A percentile compares a stretch with the other conserved stretches of the same genome.
These are phyloP conservation scores for Sebastes kiyomatsui DNA, from an alignment of 2,797 vertebrate genomes.

Conservation along the genomic window DNA sequence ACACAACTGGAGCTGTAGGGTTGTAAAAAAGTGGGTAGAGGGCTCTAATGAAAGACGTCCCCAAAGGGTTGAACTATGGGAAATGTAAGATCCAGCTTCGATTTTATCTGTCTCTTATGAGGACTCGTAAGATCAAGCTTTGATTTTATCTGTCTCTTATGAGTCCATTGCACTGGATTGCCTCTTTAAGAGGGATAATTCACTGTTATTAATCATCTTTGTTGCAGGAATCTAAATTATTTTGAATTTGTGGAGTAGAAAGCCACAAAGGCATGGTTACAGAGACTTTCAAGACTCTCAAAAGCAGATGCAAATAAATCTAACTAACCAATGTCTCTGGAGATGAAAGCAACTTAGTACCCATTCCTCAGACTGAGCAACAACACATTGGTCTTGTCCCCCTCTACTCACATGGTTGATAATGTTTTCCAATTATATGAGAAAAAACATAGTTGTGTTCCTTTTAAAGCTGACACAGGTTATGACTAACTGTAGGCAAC, in stretches of 20 bases:
- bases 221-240: background rate
- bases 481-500: background rate
- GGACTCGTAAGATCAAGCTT: background rate
- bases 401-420: background rate
- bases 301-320: constrained; percentile 6
- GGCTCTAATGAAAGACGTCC: background rate
- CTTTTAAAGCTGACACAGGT: background rate
- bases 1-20: background rate
- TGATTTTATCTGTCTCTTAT: background rate
- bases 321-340: background rate
- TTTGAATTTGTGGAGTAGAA: background rate
- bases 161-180: background rate
- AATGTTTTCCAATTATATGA: background rate
- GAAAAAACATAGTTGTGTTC: background rate
- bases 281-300: background rate
- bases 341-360: constrained; percentile 8
- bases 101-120: background rate
- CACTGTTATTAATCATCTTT: background rate
- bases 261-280: background rate
- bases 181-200: background rate
- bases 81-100: background rate
- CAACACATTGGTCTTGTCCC: background rate
- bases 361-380: background rate
- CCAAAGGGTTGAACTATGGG: background rate
- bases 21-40: background rate